Evolutionary conservation across 1,140 invertebrate species (phyloP).

Genomic region (Thrips palmi): DNA sequence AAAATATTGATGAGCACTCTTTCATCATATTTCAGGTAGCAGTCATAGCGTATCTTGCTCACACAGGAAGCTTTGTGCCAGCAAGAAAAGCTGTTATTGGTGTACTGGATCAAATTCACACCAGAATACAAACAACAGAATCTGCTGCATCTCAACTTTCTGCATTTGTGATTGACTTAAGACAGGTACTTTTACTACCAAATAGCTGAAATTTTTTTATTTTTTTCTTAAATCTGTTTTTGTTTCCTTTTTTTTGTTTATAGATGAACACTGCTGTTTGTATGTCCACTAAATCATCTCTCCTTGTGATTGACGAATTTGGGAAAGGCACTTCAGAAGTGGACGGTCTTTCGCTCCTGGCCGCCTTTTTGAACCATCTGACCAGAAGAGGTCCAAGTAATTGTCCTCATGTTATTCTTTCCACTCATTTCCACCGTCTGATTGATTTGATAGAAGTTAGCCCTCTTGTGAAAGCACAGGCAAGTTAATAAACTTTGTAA

Average conservation of each 20-base stretch:
- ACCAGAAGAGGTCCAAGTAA: constrained; percentile 26
- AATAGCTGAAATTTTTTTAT: constrained; percentile 1
- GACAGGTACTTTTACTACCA: constrained; percentile 37
- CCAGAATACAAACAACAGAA: constrained; percentile 52
- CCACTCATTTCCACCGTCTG: constrained; percentile 57
- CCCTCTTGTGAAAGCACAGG: constrained; percentile 28
- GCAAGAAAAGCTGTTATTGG: constrained; percentile 52
- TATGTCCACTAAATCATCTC: constrained; percentile 38
- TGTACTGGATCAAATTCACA: constrained; percentile 50
- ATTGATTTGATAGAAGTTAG: constrained; percentile 30
- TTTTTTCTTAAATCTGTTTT: constrained; percentile 6
- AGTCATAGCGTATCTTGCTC: constrained; percentile 61
- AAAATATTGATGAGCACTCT: constrained; percentile 12
- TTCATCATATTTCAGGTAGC: constrained; percentile 34
- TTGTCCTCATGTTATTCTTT: constrained; percentile 56
- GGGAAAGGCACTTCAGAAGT: constrained; percentile 67
- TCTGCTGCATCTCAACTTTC: constrained; percentile 63
- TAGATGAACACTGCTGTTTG: constrained; percentile 52
- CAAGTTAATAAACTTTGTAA: constrained; percentile 16
- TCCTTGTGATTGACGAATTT: constrained; percentile 82
- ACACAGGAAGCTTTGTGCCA: constrained; percentile 78
- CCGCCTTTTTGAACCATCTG: constrained; percentile 43
- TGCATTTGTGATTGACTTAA: constrained; percentile 67
- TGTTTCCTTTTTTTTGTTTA: constrained; percentile 15
- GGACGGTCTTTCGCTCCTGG: constrained; percentile 52